A percentile compares a stretch with the other conserved stretches of the same genome.
These are phyloP conservation scores for Petrosia ficiformis DNA, from an alignment of 37 sponge, comb jelly and placozoan species.

Conservation along the genomic window DNA sequence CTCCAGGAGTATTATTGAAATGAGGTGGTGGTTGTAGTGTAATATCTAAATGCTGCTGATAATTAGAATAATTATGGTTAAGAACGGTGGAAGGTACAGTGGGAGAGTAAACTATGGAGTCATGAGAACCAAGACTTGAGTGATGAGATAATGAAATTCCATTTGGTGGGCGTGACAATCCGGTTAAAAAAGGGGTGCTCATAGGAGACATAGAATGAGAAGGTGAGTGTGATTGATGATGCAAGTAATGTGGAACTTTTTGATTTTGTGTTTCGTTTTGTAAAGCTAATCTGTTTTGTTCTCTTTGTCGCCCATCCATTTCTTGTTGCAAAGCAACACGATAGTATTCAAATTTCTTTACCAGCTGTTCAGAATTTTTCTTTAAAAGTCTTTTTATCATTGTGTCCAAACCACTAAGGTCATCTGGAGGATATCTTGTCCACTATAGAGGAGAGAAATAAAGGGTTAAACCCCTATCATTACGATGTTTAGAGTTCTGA, in stretches of 20 bases:
- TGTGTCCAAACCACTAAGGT: slow-evolving; percentile 71
- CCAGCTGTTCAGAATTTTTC: slow-evolving; percentile 77
- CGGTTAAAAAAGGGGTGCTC: too few relatives aligned
- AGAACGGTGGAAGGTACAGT: background rate
- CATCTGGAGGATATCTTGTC: slow-evolving; percentile 52
- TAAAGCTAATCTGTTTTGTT: background rate
- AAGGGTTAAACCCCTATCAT: background rate
- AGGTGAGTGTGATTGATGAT: background rate
- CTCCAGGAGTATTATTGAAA: background rate
- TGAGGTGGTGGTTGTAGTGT: background rate
- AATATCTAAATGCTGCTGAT: background rate
- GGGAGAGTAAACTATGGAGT: too few relatives aligned
- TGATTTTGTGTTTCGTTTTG: background rate
- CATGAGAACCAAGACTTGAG: too few relatives aligned
- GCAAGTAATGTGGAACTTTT: background rate
- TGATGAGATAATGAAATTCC: too few relatives aligned
- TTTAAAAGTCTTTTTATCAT: slow-evolving; percentile 82
- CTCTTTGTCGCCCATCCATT: slow-evolving; percentile 21
- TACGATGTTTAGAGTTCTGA: background rate
- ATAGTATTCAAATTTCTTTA: slow-evolving; percentile 78
- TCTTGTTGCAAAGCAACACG: slow-evolving; percentile 64
- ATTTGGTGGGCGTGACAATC: too few relatives aligned
- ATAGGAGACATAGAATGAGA: background rate
- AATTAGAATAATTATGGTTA: background rate
- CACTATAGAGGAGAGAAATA: slow-evolving; percentile 38